Evolutionary conservation across 2,888 invertebrate genomes (phyloP), one percentile per base, ranked within the genome.

Genomic region (Poecilus cupreus): DNA sequence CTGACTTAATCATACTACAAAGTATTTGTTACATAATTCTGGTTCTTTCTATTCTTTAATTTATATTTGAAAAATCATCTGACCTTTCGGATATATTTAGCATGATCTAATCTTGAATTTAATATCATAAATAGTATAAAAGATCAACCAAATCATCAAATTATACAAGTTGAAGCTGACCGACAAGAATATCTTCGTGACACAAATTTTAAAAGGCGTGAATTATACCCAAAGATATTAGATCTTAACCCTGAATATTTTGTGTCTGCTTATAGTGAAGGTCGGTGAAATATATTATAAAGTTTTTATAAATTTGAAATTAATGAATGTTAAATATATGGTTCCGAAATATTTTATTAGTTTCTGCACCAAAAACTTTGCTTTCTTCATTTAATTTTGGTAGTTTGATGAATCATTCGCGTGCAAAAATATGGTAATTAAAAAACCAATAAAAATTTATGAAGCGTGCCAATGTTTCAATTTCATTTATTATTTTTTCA

Each of bases 231-330:
- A 1, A 3, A 60, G 8, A 13, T 60, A 13, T n/a, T 11, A 60
- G 10, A 13, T 24, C 60, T 60, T 24, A 60, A 60, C 60, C 60
- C 60, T 60, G 60, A 60, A 60, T 54, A 24, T 60, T 43, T 13
- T 43, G 10, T 3, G 3, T 43, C 0, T 1, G 13, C 10, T 11
- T 43, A n/a, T 43, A 32, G 0, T 43, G 43, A 43, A 43, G 43
- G 43, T 13, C n/a, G 13, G 8, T 5, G 32, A 32, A 32, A 8
- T 32, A 8, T 32, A n/a, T n/a, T n/a, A 32, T 39, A 8, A 5
- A 39, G 11, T 39, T n/a, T 39, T 39, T 39, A 2, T 39, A 39
- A 5, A 39, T 11, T n/a, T 4, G 0, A 43, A 43, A 3, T 43
- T 43, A 43, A 43, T 13, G 43, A 43, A 43, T 43, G 5, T 26